phyloP scores from a whole-genome alignment of 2,888 invertebrate genomes.

The Caenorhabditis wallacei region DNA sequence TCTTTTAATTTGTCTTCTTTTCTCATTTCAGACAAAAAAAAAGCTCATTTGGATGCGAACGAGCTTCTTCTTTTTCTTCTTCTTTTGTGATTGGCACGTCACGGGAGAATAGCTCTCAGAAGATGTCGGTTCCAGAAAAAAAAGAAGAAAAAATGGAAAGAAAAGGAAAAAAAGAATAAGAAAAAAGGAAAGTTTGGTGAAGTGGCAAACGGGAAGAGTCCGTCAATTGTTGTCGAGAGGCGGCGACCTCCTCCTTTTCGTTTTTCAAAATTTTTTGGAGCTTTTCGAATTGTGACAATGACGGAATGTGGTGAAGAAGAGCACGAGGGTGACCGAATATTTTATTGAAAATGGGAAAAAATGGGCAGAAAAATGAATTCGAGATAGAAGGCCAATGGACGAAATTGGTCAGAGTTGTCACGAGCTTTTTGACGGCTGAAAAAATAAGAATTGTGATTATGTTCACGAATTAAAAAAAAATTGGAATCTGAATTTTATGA shows the following conservation, averaged over 20 bases:
- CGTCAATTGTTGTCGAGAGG: constrained; percentile 52
- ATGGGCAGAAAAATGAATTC: constrained; percentile 20
- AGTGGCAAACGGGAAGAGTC: constrained; percentile 50
- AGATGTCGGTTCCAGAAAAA: constrained; percentile 35
- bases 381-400: constrained; percentile 12
- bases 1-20: constrained; percentile 46
- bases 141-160: neutral
- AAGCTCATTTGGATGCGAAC: constrained; percentile 43
- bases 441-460: neutral
- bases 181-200: constrained; percentile 57
- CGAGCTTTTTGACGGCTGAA: neutral
- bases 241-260: constrained; percentile 17
- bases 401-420: neutral
- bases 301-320: constrained; percentile 31
- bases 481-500: no score
- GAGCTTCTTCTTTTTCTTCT: constrained; percentile 26
- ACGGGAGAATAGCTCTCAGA: constrained; percentile 2
- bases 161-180: constrained; percentile 20
- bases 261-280: constrained; percentile 30
- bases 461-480: neutral
- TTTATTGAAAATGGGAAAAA: constrained; percentile 40
- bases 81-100: constrained; percentile 20
- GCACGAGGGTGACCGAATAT: constrained; percentile 44
- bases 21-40: constrained; percentile 4
- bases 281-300: constrained; percentile 57